phyloP scores from a whole-genome alignment of 2,888 invertebrate genomes.

The Plutella xylostella region DNA sequence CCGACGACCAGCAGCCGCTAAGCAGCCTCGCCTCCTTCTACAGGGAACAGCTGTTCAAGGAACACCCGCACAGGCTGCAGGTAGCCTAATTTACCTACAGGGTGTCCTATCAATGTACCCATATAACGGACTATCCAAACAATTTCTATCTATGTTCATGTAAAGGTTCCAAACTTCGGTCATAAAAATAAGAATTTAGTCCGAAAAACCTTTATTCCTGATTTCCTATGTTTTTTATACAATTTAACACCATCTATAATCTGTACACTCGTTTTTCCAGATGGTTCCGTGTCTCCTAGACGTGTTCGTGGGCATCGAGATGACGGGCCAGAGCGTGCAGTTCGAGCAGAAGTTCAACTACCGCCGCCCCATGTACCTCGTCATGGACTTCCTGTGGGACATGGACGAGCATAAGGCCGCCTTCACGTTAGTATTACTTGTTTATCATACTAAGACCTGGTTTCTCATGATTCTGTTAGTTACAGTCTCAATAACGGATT shows the following conservation, averaged over 20 bases:
- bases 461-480: too few relatives aligned
- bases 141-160: too few relatives aligned
- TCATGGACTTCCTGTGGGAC: slow-evolving; percentile 93
- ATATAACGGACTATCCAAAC: too few relatives aligned
- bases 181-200: too few relatives aligned
- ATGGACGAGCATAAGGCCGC: slow-evolving; percentile 80
- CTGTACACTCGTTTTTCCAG: slow-evolving; percentile 44
- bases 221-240: too few relatives aligned
- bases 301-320: slow-evolving; percentile 97
- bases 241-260: too few relatives aligned
- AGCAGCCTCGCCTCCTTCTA: slow-evolving; percentile 65
- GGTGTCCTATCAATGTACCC: too few relatives aligned
- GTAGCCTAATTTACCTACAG: too few relatives aligned
- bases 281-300: slow-evolving; percentile 84
- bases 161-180: too few relatives aligned
- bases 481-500: too few relatives aligned
- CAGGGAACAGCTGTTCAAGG: slow-evolving; percentile 79
- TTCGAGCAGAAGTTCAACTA: slow-evolving; percentile 98
- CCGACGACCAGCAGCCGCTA: slow-evolving; percentile 64
- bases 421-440: slow-evolving; percentile 79
- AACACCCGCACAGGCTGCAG: slow-evolving; percentile 79
- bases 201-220: too few relatives aligned
- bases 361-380: slow-evolving; percentile 92
- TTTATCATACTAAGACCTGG: too few relatives aligned
- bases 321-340: slow-evolving; percentile 97